A percentile compares a stretch with the other conserved stretches of the same genome.
Evolutionary conservation across 1,140 invertebrate genomes (phyloP).

Genomic region (Microplitis demolitor): DNA sequence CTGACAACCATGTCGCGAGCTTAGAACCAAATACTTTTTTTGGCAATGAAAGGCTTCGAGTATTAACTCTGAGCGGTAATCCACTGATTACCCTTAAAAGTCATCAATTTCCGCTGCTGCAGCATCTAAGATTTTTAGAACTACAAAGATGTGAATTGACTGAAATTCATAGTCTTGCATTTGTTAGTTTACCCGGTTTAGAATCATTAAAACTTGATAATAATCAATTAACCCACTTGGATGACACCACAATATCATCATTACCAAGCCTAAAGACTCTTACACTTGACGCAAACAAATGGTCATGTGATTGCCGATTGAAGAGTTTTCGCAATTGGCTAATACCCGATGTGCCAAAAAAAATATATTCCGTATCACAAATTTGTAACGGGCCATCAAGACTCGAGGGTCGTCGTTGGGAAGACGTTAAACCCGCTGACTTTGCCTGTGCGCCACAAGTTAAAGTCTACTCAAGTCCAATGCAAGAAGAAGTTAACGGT

Average conservation of each 20-base stretch:
- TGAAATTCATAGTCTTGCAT: constrained; percentile 73
- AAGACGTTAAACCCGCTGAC: constrained; percentile 68
- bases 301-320: constrained; percentile 86
- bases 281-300: constrained; percentile 82
- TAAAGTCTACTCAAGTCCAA: constrained; percentile 64
- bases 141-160: constrained; percentile 77
- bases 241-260: constrained; percentile 68
- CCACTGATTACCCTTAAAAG: constrained; percentile 68
- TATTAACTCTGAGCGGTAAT: constrained; percentile 74
- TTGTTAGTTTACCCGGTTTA: constrained; percentile 69
- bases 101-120: constrained; percentile 74
- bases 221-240: constrained; percentile 72
- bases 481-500: constrained; percentile 73
- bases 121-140: constrained; percentile 73
- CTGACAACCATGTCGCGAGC: constrained; percentile 71
- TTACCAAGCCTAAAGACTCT: constrained; percentile 76
- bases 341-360: constrained; percentile 64
- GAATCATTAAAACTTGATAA: constrained; percentile 74
- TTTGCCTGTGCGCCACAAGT: constrained; percentile 79
- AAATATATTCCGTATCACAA: constrained; percentile 70
- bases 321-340: constrained; percentile 83
- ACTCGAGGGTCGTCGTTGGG: constrained; percentile 69
- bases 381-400: constrained; percentile 67
- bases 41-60: constrained; percentile 74
- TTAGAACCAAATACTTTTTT: constrained; percentile 75